Evolutionary conservation across 2,113 vertebrate species (phyloP), one percentile per base, ranked within the genome.

Genomic region (Miniopterus natalensis): DNA sequence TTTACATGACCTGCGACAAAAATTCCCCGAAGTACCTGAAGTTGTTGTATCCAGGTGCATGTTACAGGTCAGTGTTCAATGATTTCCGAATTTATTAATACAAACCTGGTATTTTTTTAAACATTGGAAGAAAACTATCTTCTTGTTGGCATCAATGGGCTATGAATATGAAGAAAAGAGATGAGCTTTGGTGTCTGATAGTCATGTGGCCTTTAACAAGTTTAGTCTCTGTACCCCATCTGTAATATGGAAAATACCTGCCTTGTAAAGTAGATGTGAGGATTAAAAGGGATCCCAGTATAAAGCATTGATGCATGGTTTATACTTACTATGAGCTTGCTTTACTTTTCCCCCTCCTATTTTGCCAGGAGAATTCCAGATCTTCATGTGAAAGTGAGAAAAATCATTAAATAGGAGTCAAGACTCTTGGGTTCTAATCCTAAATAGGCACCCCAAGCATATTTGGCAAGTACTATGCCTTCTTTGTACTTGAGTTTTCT

Each of bases 1-100:
- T 99, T 99, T 99, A 98, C 99, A 99, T 98, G 99, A 99, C 99
- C 99, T 99, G 99, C 99, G 99, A 97, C 99, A 99, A 98, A 99
- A 99, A 99, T 99, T 99, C 98, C 99, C 99, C 97, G 99, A 99
- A 98, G 99, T 99, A 97, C 99, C 99, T 96, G 99, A 99, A 98
- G 99, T 99, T 98, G 99, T 99, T 97, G 99, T 99, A n/a, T 99
- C 99, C 98, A 99, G 99, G 98, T 99, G 99, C 98, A 99, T 99
- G 98, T 97, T 99, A 98, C 99, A 99, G 99, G 99, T 99, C 96
- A 99, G 99, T 99, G 97, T 93, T 97, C 75, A 95, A 45, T 95
- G 95, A 42, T 97, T 92, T 94, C 74, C 97, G 10, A 85, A 75
- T 6, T 0, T 96, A 61, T 96, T 95, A 90, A 59, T 89, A 80